These are phyloP conservation scores for Leptodirus hochenwartii DNA, from an alignment of 2,888 invertebrate species.

Conservation along the genomic window DNA sequence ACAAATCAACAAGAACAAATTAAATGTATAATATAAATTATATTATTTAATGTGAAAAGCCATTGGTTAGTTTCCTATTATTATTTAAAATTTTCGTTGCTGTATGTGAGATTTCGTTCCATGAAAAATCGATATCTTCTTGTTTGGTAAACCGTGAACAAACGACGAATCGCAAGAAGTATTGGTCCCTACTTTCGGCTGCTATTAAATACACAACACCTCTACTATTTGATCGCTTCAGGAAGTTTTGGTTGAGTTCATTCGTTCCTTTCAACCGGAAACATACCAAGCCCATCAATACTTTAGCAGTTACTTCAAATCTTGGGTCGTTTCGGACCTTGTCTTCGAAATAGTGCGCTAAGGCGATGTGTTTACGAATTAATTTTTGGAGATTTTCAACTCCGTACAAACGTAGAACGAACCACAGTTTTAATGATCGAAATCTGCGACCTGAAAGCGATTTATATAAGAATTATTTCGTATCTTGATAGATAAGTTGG, in stretches of 20 bases:
- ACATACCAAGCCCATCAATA: constrained; percentile 57
- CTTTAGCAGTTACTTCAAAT: constrained; percentile 68
- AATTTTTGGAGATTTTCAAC: constrained; percentile 56
- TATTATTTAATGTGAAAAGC: too few relatives aligned
- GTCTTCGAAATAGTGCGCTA: constrained; percentile 62
- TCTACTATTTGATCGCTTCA: constrained; percentile 51
- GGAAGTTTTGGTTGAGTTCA: constrained; percentile 43
- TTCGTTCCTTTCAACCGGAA: constrained; percentile 66
- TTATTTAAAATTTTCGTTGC: too few relatives aligned
- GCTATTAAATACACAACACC: constrained; percentile 68
- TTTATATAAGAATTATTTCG: too few relatives aligned
- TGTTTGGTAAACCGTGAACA: too few relatives aligned
- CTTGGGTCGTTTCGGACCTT: constrained; percentile 47
- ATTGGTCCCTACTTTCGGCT: too few relatives aligned
- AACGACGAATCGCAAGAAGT: too few relatives aligned
- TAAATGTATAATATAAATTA: too few relatives aligned
- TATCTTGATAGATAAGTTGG: too few relatives aligned
- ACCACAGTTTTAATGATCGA: constrained; percentile 82
- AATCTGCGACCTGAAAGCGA: too few relatives aligned
- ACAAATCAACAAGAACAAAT: too few relatives aligned
- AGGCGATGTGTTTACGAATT: constrained; percentile 49
- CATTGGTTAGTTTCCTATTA: constrained; percentile 38
- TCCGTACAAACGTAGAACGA: constrained; percentile 66
- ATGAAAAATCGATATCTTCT: too few relatives aligned
- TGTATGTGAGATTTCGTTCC: too few relatives aligned